A percentile compares a stretch with the other conserved stretches of the same genome.
Evolutionary conservation across 2,797 vertebrate species (phyloP).

Genomic region (Girardinus metallicus): DNA sequence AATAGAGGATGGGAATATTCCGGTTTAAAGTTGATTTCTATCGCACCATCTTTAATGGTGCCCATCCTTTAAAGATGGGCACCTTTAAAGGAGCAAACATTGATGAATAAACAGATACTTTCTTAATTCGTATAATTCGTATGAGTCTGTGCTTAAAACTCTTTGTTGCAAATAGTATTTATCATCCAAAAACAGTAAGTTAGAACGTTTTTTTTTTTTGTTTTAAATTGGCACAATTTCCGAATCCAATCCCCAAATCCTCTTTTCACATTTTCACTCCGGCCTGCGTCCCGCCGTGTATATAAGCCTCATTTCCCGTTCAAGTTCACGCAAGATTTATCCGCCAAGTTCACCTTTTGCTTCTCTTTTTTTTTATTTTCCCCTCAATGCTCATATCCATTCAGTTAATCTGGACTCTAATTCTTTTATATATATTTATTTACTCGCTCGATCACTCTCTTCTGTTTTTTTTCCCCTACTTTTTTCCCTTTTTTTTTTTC

Average conservation of each 20-base stretch:
- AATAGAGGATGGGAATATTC: slow-evolving; percentile 34
- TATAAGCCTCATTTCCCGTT: slow-evolving; percentile 46
- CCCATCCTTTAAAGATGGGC: no score
- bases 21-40: slow-evolving; percentile 53
- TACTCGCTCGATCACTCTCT: slow-evolving; percentile 74
- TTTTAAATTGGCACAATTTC: slow-evolving; percentile 16
- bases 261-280: background rate
- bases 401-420: slow-evolving; percentile 78
- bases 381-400: slow-evolving; percentile 76
- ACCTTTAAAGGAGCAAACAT: background rate
- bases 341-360: slow-evolving; percentile 71
- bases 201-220: background rate
- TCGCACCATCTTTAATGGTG: no score
- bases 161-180: background rate
- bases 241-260: slow-evolving; percentile 9
- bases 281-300: slow-evolving; percentile 11
- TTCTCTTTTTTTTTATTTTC: slow-evolving; percentile 39
- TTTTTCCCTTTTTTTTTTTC: slow-evolving; percentile 73
- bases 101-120: no score
- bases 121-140: background rate
- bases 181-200: background rate
- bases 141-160: background rate
- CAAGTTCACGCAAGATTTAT: slow-evolving; percentile 54
- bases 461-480: slow-evolving; percentile 49
- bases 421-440: slow-evolving; percentile 83